Percentiles rank a stretch among this genome's conserved stretches.
Conservation (phyloP, 2,888 invertebrate species). For the Cataglyphis cursor region DNA sequence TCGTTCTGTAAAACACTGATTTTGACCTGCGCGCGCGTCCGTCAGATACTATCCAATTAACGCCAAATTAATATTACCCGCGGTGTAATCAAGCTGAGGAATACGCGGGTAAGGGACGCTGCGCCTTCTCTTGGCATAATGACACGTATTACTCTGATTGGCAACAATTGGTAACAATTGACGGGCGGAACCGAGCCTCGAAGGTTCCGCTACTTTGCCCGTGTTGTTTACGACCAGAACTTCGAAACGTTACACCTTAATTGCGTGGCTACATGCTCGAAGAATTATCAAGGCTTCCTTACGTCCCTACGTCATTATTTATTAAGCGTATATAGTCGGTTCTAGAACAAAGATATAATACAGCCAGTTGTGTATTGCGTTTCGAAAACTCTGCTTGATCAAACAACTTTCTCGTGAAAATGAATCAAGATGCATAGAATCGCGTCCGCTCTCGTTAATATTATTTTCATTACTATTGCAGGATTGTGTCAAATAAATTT, state of each 20-base stretch:
- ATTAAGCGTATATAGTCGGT: slow-evolving; percentile 57
- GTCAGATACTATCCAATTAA: slow-evolving; percentile 76
- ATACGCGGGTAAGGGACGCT: slow-evolving; percentile 66
- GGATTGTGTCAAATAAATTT: background rate
- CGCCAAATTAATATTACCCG: slow-evolving; percentile 77
- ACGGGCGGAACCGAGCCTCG: slow-evolving; percentile 83
- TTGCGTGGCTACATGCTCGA: slow-evolving; percentile 81
- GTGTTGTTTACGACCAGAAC: slow-evolving; percentile 85
- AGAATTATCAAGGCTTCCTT: slow-evolving; percentile 80
- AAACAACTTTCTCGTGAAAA: slow-evolving; percentile 3
- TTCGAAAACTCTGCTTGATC: slow-evolving; percentile 17
- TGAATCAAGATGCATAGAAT: background rate
- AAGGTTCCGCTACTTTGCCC: slow-evolving; percentile 85
- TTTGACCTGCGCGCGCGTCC: slow-evolving; percentile 51
- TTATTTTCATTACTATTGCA: background rate
- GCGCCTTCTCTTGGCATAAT: slow-evolving; percentile 76
- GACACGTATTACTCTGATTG: slow-evolving; percentile 85
- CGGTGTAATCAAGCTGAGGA: slow-evolving; percentile 73
- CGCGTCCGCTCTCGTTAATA: slow-evolving; percentile 10
- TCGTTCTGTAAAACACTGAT: slow-evolving; percentile 46
- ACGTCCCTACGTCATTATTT: slow-evolving; percentile 69
- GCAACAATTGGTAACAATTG: slow-evolving; percentile 86
- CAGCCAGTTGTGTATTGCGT: slow-evolving; percentile 7
- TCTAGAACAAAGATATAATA: slow-evolving; percentile 29
- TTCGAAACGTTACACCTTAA: slow-evolving; percentile 82